Evolutionary conservation across 2,888 invertebrate species (phyloP).

Genomic region (Panopea generosa): DNA sequence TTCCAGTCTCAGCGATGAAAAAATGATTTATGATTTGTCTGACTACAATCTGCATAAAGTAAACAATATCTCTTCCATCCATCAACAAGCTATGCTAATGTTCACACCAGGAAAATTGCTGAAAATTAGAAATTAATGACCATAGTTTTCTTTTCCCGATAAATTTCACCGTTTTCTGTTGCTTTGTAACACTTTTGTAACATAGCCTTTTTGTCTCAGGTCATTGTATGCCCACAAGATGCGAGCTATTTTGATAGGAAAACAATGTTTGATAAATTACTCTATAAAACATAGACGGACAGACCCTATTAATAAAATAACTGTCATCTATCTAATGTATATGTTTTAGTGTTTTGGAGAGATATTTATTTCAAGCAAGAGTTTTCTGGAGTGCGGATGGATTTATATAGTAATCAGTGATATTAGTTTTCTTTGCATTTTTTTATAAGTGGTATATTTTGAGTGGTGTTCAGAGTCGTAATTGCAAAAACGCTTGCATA

Average conservation of each 20-base stretch:
- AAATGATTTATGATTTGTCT: constrained; percentile 34
- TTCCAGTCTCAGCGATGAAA: not conserved
- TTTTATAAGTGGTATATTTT: too few relatives aligned
- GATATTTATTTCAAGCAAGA: constrained; percentile 40
- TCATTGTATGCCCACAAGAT: constrained; percentile 36
- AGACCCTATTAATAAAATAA: constrained; percentile 66
- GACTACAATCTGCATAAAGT: constrained; percentile 53
- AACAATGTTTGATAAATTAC: constrained; percentile 67
- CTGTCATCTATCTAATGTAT: constrained; percentile 60
- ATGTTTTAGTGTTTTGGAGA: constrained; percentile 31
- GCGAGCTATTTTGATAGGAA: constrained; percentile 48
- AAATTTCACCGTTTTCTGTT: constrained; percentile 42
- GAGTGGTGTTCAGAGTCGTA: too few relatives aligned
- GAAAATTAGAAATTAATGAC: constrained; percentile 68
- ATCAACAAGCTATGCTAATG: constrained; percentile 54
- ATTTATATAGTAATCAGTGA: too few relatives aligned
- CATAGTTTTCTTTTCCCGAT: constrained; percentile 46
- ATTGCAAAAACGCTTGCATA: too few relatives aligned
- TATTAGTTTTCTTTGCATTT: too few relatives aligned
- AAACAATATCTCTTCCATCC: constrained; percentile 53
- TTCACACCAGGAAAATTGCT: constrained; percentile 42
- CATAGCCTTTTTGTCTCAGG: constrained; percentile 44
- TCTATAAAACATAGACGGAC: constrained; percentile 61
- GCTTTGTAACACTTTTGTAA: constrained; percentile 40
- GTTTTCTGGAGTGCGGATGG: constrained; percentile 20